These are phyloP conservation scores for Cassiopea andromeda DNA, from an alignment of 30 jellyfish, hydroid and myxozoan genomes.

Conservation along the genomic window DNA sequence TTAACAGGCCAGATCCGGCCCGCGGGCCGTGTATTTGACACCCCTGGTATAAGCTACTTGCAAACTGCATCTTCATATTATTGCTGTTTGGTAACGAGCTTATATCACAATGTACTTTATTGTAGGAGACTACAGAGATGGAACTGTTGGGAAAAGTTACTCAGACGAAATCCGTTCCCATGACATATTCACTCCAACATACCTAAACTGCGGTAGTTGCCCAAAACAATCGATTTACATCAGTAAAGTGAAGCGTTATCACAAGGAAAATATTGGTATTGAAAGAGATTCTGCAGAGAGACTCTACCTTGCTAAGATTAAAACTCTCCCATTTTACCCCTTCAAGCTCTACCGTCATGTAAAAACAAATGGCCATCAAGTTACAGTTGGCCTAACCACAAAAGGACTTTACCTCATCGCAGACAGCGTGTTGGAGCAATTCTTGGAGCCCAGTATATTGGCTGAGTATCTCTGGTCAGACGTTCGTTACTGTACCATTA, in stretches of 20 bases:
- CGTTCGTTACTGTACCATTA: conserved; percentile 46
- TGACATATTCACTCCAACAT: conserved; percentile 59
- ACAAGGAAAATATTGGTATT: conserved; percentile 36
- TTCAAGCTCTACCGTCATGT: conserved; percentile 4
- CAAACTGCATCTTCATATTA: no score
- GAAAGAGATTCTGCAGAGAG: conserved; percentile 16
- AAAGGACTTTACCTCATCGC: conserved; percentile 35
- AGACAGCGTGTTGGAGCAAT: conserved; percentile 14
- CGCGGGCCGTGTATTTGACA: no score
- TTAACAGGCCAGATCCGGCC: no score
- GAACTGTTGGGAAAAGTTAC: neutral
- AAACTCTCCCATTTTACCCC: conserved; percentile 46
- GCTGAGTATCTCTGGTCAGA: conserved; percentile 57
- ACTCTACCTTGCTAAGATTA: conserved; percentile 16
- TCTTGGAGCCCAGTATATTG: conserved; percentile 3
- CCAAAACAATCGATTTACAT: conserved; percentile 35
- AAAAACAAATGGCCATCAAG: conserved; percentile 20
- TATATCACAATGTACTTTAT: neutral
- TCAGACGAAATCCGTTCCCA: conserved; percentile 22
- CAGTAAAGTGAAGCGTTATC: conserved; percentile 26
- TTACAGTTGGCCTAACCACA: conserved; percentile 33
- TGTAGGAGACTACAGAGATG: conserved; percentile 29
- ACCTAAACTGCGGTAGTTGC: conserved; percentile 44
- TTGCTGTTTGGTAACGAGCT: no score
- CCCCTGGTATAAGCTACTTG: no score